Evolutionary conservation across 1,140 invertebrate species (phyloP), one percentile per base, ranked within the genome.

Genomic region (Conus ventricosus): DNA sequence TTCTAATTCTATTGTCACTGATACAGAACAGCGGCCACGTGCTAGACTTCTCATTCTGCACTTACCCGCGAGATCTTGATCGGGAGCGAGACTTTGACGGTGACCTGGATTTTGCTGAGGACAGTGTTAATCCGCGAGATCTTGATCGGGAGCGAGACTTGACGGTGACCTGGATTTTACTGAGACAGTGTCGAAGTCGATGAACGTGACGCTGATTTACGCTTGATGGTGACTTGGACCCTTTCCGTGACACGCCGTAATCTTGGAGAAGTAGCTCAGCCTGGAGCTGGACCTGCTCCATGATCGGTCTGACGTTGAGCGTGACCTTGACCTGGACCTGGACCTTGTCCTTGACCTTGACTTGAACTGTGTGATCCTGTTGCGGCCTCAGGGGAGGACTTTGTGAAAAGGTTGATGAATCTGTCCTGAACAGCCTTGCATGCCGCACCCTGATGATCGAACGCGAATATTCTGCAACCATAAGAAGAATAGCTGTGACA

Each of bases 401-500:
- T n/a, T 20, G 39, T 25, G 23, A 4, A 39, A 20, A 17, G 63
- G 85, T 55, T 87, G 80, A 51, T 51, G 51, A 13, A 76, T 57
- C 85, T 55, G 81, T 90, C 90, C 25, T 91, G 85, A 91, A 93
- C 71, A 92, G 92, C 55, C 92, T 76, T 15, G 93, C 93, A 87
- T 93, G 92, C 67, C 92, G 91, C 39, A 93, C 93, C 75, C 92
- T 88, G 13, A 93, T 90, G 71, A 91, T 83, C 57, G 90, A 78
- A 23, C 92, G 90, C 91, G 91, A 92, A 82, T 39, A 88, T 83
- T 75, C 93, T 93, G 85, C 23, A 92, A 91, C 20, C 80, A 25
- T 10, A 76, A 10, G 8, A 76, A 76, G 17, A 76, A 63, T 63
- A 13, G 11, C 11, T 11, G 60, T 20, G 17, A 63, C 60, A 63